A percentile compares a stretch with the other conserved stretches of the same genome.
Evolutionary conservation across 2,113 vertebrate genomes (phyloP).

Genomic region (Zonotrichia leucophrys): DNA sequence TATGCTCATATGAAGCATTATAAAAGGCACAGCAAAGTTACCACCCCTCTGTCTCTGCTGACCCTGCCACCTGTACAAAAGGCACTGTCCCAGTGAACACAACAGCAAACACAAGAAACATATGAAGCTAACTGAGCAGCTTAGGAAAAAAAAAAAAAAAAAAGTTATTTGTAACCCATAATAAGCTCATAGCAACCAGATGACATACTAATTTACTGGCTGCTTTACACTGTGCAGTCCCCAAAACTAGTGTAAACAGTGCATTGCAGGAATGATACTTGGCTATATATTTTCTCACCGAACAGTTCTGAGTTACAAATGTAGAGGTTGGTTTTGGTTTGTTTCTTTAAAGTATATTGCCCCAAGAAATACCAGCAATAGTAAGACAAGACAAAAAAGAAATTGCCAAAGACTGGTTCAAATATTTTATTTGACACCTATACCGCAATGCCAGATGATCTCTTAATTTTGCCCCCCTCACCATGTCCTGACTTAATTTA

Average conservation of each 20-base stretch:
- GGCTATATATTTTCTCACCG: slow-evolving; percentile 35
- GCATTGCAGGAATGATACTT: not conserved
- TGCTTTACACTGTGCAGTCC: slow-evolving; percentile 42
- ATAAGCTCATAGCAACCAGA: slow-evolving; percentile 25
- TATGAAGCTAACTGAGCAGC: not conserved
- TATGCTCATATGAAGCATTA: not conserved
- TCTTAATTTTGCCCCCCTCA: not conserved
- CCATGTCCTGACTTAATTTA: not conserved
- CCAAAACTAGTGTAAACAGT: slow-evolving; percentile 24
- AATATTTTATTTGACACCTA: not conserved
- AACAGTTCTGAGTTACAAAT: slow-evolving; percentile 16
- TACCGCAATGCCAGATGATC: not conserved
- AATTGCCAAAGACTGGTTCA: not conserved
- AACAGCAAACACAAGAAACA: not conserved
- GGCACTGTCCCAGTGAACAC: not conserved
- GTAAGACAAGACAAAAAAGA: not conserved
- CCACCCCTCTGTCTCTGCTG: not conserved
- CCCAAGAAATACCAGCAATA: not conserved
- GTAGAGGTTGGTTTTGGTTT: not conserved
- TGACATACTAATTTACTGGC: slow-evolving; percentile 42
- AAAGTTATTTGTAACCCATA: not conserved
- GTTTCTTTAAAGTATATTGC: not conserved
- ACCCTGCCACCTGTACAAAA: slow-evolving; percentile 12
- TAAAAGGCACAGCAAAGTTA: slow-evolving; percentile 44
- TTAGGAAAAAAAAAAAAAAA: not conserved